Evolutionary conservation across 2,113 vertebrate species (phyloP), one percentile per base, ranked within the genome.

Genomic region (Hylia prasina): DNA sequence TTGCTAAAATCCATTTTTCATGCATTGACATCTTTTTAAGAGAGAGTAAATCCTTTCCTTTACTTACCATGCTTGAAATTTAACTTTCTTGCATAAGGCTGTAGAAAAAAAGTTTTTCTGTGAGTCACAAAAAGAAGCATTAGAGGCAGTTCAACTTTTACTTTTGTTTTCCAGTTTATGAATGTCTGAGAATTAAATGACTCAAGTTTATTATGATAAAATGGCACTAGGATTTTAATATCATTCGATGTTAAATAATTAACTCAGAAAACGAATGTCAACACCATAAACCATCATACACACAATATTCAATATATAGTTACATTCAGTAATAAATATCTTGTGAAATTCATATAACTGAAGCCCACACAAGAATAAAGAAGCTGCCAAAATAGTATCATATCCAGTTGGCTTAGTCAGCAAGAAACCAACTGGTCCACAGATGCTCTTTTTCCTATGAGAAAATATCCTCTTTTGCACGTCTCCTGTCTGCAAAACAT

Each of bases 371-470:
- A 94, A 90, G 72, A 92, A 77, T 44, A 91, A 87, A 17, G 56
- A 94, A 90, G 70, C 66, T 94, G 94, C 90, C 87, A 95, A 94
- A 95, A 91, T 66, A 65, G 51, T 63, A 82, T 79, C 70, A 68
- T 66, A 91, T 50, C 65, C 64, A 94, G 69, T 84, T 92, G 84
- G 87, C 61, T 90, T 93, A 84, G 39, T 95, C 91, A 95, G 85
- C 93, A 93, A 97, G 76, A 94, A 94, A 93, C 56, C 80, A 96
- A 96, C 90, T 92, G 82, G 90, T 96, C 86, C 80, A 92, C 91
- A 97, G 94, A 95, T 96, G 93, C 86, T 93, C 84, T 95, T 75
- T 91, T 94, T 86, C 24, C 83, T 90, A 21, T 56, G 53, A 93
- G 66, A 94, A 91, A 89, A 93, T 65, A 93, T 68, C 45, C 76